Base-by-base conservation (phyloP, 1,140 invertebrate species). In the Drosophila hydei region DNA sequence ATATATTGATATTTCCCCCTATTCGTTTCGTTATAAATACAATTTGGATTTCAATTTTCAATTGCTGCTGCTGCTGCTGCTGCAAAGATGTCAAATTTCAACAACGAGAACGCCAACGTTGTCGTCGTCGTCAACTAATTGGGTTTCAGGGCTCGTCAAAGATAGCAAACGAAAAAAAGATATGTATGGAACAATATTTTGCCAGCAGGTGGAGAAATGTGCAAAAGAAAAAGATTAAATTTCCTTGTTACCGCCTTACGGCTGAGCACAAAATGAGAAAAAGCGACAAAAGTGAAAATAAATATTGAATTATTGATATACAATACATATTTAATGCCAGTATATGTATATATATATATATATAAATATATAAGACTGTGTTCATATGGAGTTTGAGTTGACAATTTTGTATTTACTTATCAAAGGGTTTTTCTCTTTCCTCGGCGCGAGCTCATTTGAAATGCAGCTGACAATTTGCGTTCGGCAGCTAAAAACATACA, bases 241-340 rank as follows among this genome's bases (percentile, higher is more conserved):
- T 87, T 81, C 81, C 83, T 87, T 75, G 83, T 87, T 87, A 79
- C 71, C 67, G 61, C 62, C 56, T 84, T 77, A 75, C 40, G 63
- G 72, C 54, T 69, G 68, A 74, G 77, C 60, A 62, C 38, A 77
- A 73, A 69, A 79, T 67, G 72, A 79, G 40, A 62, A 79, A 72
- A 62, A 81, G 72, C 68, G 75, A 65, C 68, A 64, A 77, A 88
- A 81, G 56, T 75, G 74, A 81, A 87, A 85, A 81, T 78, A 85
- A 87, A 87, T 87, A 87, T 87, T 87, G 83, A 87, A 88, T 87
- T 87, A 87, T 87, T 81, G 77, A 85, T 87, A 85, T 72, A 87
- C 77, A 85, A 85, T 85, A 87, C 68, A 79, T 77, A 64, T 64
- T 70, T 50, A 64, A 70, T 68, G 60, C 40, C 23, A 38, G 54